Conservation (phyloP, 1,140 invertebrate genomes). For the Reticulitermes speratus region DNA sequence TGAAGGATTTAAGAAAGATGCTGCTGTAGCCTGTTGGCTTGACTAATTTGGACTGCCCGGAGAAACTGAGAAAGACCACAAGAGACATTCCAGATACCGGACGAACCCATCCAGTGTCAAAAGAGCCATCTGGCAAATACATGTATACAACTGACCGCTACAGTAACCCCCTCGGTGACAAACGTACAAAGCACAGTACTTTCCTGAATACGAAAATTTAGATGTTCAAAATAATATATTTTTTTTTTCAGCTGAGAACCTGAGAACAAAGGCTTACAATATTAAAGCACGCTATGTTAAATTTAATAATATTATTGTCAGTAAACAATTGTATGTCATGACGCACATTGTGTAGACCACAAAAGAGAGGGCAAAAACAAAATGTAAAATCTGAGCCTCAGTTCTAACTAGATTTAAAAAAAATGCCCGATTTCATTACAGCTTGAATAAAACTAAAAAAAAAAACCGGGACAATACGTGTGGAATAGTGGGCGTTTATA, state of each 20-base stretch:
- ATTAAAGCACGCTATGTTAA: background rate
- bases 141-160: no score
- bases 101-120: no score
- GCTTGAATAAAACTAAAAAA: background rate
- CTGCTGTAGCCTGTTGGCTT: no score
- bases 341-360: background rate
- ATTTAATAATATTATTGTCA: background rate
- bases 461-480: background rate
- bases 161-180: no score
- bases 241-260: background rate
- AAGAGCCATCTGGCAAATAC: no score
- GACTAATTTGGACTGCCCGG: no score
- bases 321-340: background rate
- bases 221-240: background rate
- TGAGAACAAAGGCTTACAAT: background rate
- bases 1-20: no score
- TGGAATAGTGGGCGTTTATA: background rate
- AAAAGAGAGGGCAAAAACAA: background rate
- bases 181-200: no score
- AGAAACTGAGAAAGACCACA: no score
- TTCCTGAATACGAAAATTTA: background rate
- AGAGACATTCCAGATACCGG: no score
- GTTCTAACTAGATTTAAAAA: background rate
- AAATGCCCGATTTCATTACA: background rate
- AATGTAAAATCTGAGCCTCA: background rate